Percentiles rank a stretch among this genome's conserved stretches.
These are phyloP conservation scores for Propsilocerus akamusi DNA, from an alignment of 1,140 invertebrate species.

Conservation along the genomic window DNA sequence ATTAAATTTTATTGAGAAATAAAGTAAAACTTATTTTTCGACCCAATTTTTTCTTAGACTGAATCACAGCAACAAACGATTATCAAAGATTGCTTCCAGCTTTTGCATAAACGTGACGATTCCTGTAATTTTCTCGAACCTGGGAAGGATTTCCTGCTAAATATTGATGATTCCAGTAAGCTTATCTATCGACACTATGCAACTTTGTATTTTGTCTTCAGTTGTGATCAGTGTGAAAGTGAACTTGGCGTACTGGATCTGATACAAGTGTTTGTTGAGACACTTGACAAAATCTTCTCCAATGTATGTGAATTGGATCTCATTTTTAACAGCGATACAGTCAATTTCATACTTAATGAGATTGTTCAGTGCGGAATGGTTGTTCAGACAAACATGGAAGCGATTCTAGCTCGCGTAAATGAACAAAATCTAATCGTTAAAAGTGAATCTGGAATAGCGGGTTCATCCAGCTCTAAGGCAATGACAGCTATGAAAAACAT, in stretches of 20 bases:
- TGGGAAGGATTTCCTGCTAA: not conserved
- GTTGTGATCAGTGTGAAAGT: not conserved
- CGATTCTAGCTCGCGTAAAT: not conserved
- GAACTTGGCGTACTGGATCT: not conserved
- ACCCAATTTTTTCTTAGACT: not conserved
- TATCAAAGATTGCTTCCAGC: not conserved
- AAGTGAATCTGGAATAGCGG: not conserved
- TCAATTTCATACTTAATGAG: not conserved
- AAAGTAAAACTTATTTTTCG: not conserved
- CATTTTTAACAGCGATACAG: not conserved
- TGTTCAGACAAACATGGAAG: not conserved
- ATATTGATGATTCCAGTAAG: not conserved
- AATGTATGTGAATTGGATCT: not conserved
- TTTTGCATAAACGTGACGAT: not conserved
- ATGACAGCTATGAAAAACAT: not conserved
- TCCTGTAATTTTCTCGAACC: slow-evolving; percentile 1
- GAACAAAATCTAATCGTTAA: not conserved
- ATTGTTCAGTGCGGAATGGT: not conserved
- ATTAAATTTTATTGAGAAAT: not conserved
- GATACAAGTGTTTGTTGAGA: not conserved
- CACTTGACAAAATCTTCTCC: not conserved
- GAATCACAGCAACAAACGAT: not conserved
- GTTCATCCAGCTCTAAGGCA: not conserved
- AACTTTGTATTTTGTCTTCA: not conserved
- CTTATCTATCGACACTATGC: not conserved